These are phyloP conservation scores for Bibio marci DNA, from an alignment of 2,888 invertebrate species.

Conservation along the genomic window DNA sequence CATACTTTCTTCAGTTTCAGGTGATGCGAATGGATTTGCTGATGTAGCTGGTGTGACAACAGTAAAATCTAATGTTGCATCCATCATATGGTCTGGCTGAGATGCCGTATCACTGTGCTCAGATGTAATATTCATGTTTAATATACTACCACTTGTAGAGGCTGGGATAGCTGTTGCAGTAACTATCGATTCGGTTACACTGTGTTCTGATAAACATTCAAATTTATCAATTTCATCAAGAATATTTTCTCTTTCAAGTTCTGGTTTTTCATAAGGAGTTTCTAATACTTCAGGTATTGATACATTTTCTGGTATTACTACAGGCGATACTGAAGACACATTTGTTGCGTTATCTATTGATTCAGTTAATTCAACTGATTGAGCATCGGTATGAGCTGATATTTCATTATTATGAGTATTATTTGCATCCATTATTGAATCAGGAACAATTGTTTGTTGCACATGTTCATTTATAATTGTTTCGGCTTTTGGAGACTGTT, in stretches of 20 bases:
- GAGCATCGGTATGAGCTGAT: no score
- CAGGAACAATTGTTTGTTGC: background rate
- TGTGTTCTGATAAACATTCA: background rate
- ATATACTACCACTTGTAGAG: background rate
- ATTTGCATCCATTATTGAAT: background rate
- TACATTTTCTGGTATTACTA: background rate
- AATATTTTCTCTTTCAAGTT: constrained; percentile 2
- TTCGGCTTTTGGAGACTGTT: no score
- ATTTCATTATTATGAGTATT: background rate
- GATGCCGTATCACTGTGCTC: constrained; percentile 8
- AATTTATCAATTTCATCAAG: background rate
- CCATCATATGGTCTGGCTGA: constrained; percentile 16
- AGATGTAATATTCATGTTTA: constrained; percentile 2
- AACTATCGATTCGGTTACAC: background rate
- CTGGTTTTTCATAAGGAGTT: background rate
- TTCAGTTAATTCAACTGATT: no score
- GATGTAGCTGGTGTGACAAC: constrained; percentile 17
- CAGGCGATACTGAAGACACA: no score
- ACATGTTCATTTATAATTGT: no score
- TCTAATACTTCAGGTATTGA: background rate
- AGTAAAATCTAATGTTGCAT: constrained; percentile 23
- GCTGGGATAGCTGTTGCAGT: background rate
- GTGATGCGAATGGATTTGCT: constrained; percentile 32
- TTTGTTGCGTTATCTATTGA: no score
- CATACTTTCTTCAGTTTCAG: constrained; percentile 11